phyloP scores from a whole-genome alignment of 2,113 vertebrate genomes.

The Falcunculus frontatus region DNA sequence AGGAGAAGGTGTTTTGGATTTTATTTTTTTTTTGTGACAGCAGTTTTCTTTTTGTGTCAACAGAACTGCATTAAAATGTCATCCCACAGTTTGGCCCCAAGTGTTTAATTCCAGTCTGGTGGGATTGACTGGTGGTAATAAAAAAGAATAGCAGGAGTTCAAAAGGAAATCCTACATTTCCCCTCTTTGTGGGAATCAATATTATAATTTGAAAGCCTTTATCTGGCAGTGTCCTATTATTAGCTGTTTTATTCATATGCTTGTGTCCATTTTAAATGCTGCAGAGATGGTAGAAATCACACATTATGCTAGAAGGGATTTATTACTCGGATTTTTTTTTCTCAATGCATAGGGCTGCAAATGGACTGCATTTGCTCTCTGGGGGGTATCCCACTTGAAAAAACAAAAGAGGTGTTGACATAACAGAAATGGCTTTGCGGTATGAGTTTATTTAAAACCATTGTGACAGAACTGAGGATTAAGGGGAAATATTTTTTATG shows the following conservation, averaged over 20 bases:
- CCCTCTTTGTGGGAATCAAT: not conserved
- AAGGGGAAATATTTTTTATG: not conserved
- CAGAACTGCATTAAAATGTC: not conserved
- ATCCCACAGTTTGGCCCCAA: not conserved
- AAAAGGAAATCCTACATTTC: slow-evolving; percentile 5
- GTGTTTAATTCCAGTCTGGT: slow-evolving; percentile 1
- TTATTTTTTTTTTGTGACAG: not conserved
- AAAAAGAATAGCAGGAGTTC: not conserved
- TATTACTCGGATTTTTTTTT: not conserved
- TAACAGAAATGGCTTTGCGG: not conserved
- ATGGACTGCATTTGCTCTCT: not conserved
- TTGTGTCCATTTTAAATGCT: not conserved
- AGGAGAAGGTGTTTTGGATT: not conserved
- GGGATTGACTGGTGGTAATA: not conserved
- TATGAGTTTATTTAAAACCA: slow-evolving; percentile 33
- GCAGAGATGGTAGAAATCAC: not conserved
- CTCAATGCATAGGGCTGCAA: not conserved
- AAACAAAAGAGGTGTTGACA: not conserved
- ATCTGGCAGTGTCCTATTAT: not conserved
- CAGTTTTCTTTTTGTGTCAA: not conserved
- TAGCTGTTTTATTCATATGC: not conserved
- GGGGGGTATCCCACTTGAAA: not conserved
- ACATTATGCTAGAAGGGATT: not conserved
- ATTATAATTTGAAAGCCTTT: not conserved
- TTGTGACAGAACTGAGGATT: slow-evolving; percentile 25